Base-by-base conservation (phyloP, 2,113 vertebrate species). In the Chionis minor region DNA sequence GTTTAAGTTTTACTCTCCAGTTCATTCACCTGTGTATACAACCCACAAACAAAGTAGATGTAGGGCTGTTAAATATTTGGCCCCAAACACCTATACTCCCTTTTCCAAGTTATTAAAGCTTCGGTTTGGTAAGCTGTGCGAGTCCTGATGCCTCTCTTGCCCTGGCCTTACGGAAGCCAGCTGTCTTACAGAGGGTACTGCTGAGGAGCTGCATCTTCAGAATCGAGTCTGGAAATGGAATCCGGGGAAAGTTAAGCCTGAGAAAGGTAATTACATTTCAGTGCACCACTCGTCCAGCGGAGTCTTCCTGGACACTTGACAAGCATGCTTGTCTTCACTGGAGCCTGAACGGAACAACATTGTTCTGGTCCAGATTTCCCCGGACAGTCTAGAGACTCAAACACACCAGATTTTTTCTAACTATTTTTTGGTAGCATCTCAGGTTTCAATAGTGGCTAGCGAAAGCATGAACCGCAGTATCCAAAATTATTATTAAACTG, bases 291-390 rank as follows among this genome's bases (percentile, higher is more conserved):
- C 40, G 52, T 9, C 12, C 42, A 54, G 9, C 38, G 16, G 17
- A 14, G 10, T 42, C n/a, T 17, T 33, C 70, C 6, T 45, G 33
- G 44, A 49, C 44, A 33, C 40, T 8, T 6, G 42, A 56, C 20
- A 70, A 52, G 30, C 16, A 20, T 0, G 6, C 23, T 13, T 35
- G 19, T 28, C 62, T 69, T 70, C 4, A 1, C 0, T 28, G 18
- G 12, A 69, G 45, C 47, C 74, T 26, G 61, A 58, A 63, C 45
- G 17, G n/a, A 79, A 45, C 28, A 4, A 40, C 5, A 1, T 45
- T 35, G 32, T 7, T 61, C 52, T n/a, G 33, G 24, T 23, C 58
- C 70, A 56, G 47, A 10, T 17, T 26, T 35, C 61, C 49, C 38
- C 70, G 78, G 32, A 13, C 30, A 14, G 24, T 14, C 13, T 6